Evolutionary conservation across 1,140 invertebrate species (phyloP), one percentile per base, ranked within the genome.

Genomic region (Lepidurus arcticus): DNA sequence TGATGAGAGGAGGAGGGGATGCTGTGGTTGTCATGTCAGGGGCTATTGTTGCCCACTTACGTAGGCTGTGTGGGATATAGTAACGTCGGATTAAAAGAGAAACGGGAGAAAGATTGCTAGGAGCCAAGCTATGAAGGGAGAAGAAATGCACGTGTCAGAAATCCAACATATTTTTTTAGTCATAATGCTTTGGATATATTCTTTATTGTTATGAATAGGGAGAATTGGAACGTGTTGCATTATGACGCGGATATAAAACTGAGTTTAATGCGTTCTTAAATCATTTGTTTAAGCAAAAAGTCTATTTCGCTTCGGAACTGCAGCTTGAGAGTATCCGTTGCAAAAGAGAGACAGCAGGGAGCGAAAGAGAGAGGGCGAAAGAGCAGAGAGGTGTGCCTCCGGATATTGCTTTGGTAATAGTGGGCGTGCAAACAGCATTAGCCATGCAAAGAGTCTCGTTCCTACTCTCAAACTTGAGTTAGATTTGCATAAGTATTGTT

Each of bases 401-500:
- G 53, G 53, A 65, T 65, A 65, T 65, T 65, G 53, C 53, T 65
- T 65, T 65, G 53, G 53, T 65, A 65, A 65, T 65, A 65, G 53
- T n/a, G 13, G 53, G 53, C 53, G 53, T 13, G 53, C 53, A 65
- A 65, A 65, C 53, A 65, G 53, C 53, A 65, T 65, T 65, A 65
- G 53, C 53, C 53, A 65, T 65, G 53, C 53, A 65, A 65, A 65
- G 53, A 16, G 53, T 13, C 53, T 65, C 53, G 53, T 16, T 21
- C 16, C 7, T 21, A 21, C 53, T 65, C 13, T 13, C 21, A 13
- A 65, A 65, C 53, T 9, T 13, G 53, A 21, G 53, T 13, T 21
- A 65, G 53, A 65, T 65, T 65, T 16, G 16, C 53, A 65, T 9
- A 65, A 65, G 53, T 16, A 47, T 47, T 47, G 10, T 47, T 10